These are phyloP conservation scores for Petrocephalus sullivani DNA, from an alignment of 2,797 vertebrate species.

Conservation along the genomic window DNA sequence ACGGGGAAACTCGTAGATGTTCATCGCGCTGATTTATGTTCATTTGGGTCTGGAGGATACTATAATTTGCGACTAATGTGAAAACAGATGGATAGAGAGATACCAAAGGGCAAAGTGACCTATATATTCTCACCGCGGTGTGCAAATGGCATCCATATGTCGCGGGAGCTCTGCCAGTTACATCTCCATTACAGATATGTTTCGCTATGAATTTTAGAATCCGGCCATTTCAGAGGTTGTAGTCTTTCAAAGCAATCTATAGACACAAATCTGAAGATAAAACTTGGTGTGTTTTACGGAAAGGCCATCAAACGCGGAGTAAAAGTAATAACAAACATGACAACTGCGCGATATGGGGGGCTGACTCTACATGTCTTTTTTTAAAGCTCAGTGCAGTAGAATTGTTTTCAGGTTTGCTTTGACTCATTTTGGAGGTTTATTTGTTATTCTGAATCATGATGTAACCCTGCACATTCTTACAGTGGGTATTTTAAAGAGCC, in stretches of 20 bases:
- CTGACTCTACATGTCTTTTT: neutral
- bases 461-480: neutral
- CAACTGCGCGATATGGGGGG: neutral
- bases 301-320: neutral
- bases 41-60: slow-evolving; percentile 94
- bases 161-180: slow-evolving; percentile 59
- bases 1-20: slow-evolving; percentile 90
- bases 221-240: neutral
- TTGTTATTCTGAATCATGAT: neutral
- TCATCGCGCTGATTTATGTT: slow-evolving; percentile 92
- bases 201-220: slow-evolving; percentile 16
- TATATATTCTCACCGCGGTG: slow-evolving; percentile 71
- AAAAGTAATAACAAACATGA: neutral
- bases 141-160: slow-evolving; percentile 98
- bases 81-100: slow-evolving; percentile 98
- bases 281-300: neutral
- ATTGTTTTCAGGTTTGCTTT: neutral
- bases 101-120: slow-evolving; percentile 80
- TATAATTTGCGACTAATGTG: slow-evolving; percentile 93
- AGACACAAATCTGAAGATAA: neutral
- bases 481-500: neutral
- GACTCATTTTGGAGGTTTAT: neutral
- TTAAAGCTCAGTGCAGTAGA: neutral
- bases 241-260: neutral
- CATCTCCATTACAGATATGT: slow-evolving; percentile 58